A percentile compares a stretch with the other conserved stretches of the same genome.
Evolutionary conservation across 2,113 vertebrate genomes (phyloP).

Genomic region (Epinephelus cyanopodus): DNA sequence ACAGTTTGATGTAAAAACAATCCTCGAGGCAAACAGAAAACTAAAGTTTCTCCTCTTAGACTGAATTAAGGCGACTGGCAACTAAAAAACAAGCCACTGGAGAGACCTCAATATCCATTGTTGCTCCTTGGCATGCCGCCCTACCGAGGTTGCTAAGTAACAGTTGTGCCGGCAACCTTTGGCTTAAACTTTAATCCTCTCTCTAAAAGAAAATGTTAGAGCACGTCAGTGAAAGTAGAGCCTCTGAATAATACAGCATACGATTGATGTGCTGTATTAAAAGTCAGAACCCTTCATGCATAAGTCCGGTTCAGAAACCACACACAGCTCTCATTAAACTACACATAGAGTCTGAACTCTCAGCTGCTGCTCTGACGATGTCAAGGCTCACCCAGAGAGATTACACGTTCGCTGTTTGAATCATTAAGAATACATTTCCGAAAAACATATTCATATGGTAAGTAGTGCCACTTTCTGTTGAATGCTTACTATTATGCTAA

Average conservation of each 20-base stretch:
- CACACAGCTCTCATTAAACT: constrained; percentile 37
- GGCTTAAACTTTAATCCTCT: constrained; percentile 70
- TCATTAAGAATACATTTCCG: neutral
- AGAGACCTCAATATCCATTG: constrained; percentile 28
- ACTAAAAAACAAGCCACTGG: constrained; percentile 12
- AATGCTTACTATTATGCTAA: neutral
- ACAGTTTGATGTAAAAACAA: neutral
- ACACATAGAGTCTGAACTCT: neutral
- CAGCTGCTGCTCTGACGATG: too few relatives aligned
- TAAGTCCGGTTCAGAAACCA: constrained; percentile 6
- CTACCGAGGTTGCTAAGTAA: constrained; percentile 71
- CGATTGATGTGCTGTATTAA: constrained; percentile 25
- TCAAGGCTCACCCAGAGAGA: neutral
- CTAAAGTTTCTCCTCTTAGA: neutral
- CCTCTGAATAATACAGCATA: constrained; percentile 37
- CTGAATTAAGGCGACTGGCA: neutral
- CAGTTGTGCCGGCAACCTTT: constrained; percentile 59
- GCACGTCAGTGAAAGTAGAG: constrained; percentile 38
- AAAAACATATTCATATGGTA: neutral
- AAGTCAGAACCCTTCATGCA: constrained; percentile 14
- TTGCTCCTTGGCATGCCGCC: constrained; percentile 35
- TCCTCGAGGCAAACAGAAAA: neutral
- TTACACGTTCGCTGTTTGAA: neutral
- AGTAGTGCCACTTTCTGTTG: neutral
- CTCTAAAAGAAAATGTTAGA: constrained; percentile 52